Evolutionary conservation across 1,140 invertebrate species (phyloP).

Genomic region (Gerris buenoi): DNA sequence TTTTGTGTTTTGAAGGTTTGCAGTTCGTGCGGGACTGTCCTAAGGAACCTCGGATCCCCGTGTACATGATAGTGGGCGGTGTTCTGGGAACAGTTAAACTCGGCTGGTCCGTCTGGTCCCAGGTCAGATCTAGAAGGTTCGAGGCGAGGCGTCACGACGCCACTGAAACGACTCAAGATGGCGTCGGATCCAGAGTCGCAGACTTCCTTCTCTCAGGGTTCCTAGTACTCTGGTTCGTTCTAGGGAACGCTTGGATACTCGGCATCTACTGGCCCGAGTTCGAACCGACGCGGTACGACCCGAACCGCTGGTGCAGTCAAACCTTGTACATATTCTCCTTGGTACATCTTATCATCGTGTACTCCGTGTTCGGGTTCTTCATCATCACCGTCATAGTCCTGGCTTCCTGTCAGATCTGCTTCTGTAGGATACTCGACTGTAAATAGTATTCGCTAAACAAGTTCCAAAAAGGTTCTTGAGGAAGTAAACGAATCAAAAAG

Average conservation of each 20-base stretch:
- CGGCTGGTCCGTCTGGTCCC: constrained; percentile 49
- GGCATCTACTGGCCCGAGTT: constrained; percentile 57
- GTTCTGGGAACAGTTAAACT: constrained; percentile 52
- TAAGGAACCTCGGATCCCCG: constrained; percentile 55
- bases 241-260: constrained; percentile 69
- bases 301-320: constrained; percentile 57
- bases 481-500: too few relatives aligned
- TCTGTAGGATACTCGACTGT: constrained; percentile 45
- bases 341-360: constrained; percentile 42
- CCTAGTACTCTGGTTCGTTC: constrained; percentile 54
- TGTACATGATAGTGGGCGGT: constrained; percentile 71
- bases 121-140: constrained; percentile 40
- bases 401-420: constrained; percentile 46
- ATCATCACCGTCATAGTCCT: constrained; percentile 42
- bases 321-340: constrained; percentile 63
- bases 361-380: constrained; percentile 40
- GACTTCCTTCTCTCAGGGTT: constrained; percentile 46
- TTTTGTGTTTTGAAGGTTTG: too few relatives aligned
- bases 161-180: constrained; percentile 35
- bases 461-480: neutral
- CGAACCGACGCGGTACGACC: constrained; percentile 46
- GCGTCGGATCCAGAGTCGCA: constrained; percentile 29
- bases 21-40: constrained; percentile 62
- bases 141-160: constrained; percentile 32
- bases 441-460: constrained; percentile 39